These are phyloP conservation scores for Centropus unirufus DNA, from an alignment of 2,113 vertebrate species.

Conservation along the genomic window DNA sequence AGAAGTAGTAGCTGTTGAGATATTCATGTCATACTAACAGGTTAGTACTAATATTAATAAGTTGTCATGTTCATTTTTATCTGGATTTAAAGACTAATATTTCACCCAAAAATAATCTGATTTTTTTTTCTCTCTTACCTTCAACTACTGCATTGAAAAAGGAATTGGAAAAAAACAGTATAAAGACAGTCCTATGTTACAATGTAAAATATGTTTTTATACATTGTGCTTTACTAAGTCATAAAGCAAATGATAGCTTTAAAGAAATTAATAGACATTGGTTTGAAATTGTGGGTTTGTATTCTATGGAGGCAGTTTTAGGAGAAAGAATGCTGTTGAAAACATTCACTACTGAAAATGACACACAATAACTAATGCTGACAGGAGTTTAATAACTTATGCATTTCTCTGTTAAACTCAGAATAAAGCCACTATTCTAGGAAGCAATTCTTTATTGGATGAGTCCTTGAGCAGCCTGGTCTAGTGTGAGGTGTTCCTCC, in stretches of 20 bases:
- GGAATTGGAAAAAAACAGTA: background rate
- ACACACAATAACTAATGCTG: background rate
- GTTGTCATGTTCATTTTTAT: constrained; percentile 15
- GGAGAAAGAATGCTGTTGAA: background rate
- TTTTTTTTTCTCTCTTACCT: background rate
- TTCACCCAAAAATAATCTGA: background rate
- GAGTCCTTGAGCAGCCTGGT: too few relatives aligned
- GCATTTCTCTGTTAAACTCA: background rate
- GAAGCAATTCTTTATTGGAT: background rate
- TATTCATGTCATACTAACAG: constrained; percentile 51
- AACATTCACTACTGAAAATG: background rate
- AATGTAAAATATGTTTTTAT: background rate
- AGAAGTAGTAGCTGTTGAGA: constrained; percentile 59
- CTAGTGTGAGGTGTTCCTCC: too few relatives aligned
- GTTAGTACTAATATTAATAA: constrained; percentile 40
- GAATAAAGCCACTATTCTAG: background rate
- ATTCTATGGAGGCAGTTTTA: background rate
- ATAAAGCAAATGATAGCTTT: background rate
- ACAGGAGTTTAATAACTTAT: background rate
- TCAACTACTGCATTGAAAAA: constrained; percentile 2
- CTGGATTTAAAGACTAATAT: constrained; percentile 16
- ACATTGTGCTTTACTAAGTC: background rate
- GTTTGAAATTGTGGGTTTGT: background rate
- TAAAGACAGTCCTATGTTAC: background rate
- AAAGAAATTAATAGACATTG: constrained; percentile 18